Evolutionary conservation across 2,888 invertebrate species (phyloP).

Genomic region (Aproaerema taeniolella): DNA sequence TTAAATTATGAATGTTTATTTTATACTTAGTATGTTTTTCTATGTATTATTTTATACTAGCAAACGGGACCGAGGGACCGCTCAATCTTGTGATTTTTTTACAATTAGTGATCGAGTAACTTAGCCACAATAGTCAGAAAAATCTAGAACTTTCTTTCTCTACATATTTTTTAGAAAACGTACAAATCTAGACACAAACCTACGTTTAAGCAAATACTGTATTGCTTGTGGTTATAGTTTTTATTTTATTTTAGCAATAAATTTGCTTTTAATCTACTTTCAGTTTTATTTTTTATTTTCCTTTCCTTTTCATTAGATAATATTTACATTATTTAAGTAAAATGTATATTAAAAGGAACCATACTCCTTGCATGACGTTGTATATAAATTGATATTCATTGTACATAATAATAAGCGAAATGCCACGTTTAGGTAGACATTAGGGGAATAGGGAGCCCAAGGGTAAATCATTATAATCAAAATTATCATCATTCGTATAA

Average conservation of each 20-base stretch:
- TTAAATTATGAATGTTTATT: conserved; percentile 74
- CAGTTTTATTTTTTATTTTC: conserved; percentile 56
- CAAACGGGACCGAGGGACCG: conserved; percentile 47
- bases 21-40: conserved; percentile 67
- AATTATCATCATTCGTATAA: conserved; percentile 53
- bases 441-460: conserved; percentile 48
- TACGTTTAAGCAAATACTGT: conserved; percentile 59
- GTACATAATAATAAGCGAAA: conserved; percentile 32
- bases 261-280: conserved; percentile 73
- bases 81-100: conserved; percentile 55
- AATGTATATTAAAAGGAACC: conserved; percentile 74
- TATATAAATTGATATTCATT: conserved; percentile 42
- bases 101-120: conserved; percentile 29
- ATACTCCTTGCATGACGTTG: conserved; percentile 71
- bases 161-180: conserved; percentile 58
- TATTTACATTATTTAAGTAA: conserved; percentile 36
- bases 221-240: conserved; percentile 71
- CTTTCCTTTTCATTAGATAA: conserved; percentile 35
- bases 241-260: conserved; percentile 77
- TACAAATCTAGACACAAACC: conserved; percentile 64
- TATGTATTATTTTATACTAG: conserved; percentile 54
- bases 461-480: conserved; percentile 55
- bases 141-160: conserved; percentile 26
- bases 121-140: conserved; percentile 8
- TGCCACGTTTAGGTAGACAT: conserved; percentile 24